phyloP scores from a whole-genome alignment of 2,888 invertebrate genomes.

The Callyntrura sp. region DNA sequence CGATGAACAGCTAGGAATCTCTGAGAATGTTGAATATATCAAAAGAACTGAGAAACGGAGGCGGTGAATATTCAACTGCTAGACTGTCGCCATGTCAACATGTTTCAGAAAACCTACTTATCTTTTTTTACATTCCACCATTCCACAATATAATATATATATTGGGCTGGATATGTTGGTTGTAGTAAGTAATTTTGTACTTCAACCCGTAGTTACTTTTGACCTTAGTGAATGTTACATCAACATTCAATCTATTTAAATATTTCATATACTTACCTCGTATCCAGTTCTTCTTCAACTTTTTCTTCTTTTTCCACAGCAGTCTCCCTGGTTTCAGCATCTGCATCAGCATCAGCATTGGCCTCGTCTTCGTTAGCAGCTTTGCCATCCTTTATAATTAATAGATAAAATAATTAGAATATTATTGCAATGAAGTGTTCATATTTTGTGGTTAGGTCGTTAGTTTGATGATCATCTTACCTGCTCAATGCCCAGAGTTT shows the following conservation, averaged over 20 bases:
- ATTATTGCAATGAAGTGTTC: neutral
- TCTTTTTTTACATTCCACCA: neutral
- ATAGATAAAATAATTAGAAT: neutral
- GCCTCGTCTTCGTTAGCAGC: neutral
- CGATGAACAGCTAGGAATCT: too few species aligned
- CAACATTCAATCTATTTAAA: too few species aligned
- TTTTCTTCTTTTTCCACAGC: too few species aligned
- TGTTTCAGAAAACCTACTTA: too few species aligned
- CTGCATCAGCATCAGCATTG: conserved; percentile 28
- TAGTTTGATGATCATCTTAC: neutral
- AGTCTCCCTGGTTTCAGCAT: neutral
- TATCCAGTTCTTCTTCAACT: conserved; percentile 5
- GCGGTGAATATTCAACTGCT: too few species aligned
- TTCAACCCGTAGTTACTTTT: too few species aligned
- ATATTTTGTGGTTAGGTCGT: neutral
- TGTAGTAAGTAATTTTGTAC: neutral
- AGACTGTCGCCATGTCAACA: too few species aligned
- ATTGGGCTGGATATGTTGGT: too few species aligned
- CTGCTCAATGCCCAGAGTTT: conserved; percentile 49
- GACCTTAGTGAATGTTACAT: too few species aligned
- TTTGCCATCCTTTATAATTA: conserved; percentile 19
- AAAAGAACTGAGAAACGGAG: too few species aligned
- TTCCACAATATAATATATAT: neutral
- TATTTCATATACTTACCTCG: neutral
- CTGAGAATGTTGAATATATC: too few species aligned